Base-by-base conservation (phyloP, 2,888 invertebrate species). In the Chloroclysta siterata region DNA sequence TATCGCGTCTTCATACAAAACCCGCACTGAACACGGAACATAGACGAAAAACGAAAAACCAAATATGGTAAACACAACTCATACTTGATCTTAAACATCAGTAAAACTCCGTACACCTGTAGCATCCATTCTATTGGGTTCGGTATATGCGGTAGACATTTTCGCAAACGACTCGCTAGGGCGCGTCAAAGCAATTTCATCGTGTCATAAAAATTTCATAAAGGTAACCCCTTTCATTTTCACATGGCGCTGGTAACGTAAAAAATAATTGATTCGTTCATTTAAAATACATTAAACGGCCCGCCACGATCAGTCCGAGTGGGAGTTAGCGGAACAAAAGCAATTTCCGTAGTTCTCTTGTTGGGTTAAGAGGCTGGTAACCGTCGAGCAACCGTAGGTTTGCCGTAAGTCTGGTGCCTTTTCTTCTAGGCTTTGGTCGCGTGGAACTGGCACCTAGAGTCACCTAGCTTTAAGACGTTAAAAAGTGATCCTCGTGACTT, bases 231-330 rank as follows among this genome's bases (percentile, higher is more conserved):
- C 75, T 82, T 84, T 81, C 78, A 80, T 82, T 85, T 83, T 81
- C 79, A 79, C 72, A 72, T 78, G 72, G 72, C 73, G 74, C 76
- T 72, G 73, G 77, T 80, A 75, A 75, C 71, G 70, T 77, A 67
- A 73, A 74, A 78, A 78, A 87, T 87, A 86, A 86, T 85, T 83
- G 80, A 87, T 83, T 79, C 74, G 74, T 83, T 84, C 82, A 84
- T 89, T 86, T 84, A 88, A 88, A 86, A 87, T 87, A 87, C 85
- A 89, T 87, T 87, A 87, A 81, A 77, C 70, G 72, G 53, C 76
- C 65, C 77, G 73, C 75, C 78, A 80, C 79, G 80, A 85, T 81
- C 77, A 76, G 75, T 75, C 44, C 75, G 65, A 64, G 69, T 72
- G 71, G 22, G 56, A 57, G 59, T 63, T 69, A 57, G 51, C 22